Evolutionary conservation across 2,113 vertebrate species (phyloP).

Genomic region (Sceloporus undulatus): DNA sequence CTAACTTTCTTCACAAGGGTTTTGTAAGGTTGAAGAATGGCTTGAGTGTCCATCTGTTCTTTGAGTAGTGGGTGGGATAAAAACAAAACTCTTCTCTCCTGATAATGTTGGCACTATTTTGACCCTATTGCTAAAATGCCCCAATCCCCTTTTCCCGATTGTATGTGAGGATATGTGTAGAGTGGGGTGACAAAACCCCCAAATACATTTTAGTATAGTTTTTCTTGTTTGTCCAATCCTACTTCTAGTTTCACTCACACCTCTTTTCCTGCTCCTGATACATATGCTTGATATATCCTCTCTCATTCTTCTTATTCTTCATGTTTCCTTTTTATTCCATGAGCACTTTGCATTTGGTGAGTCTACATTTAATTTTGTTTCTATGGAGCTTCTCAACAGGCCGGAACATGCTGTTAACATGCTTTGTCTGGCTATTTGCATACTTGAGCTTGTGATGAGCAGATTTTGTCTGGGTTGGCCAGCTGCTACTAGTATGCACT

Average conservation of each 20-base stretch:
- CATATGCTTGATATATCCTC: background rate
- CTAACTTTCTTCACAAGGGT: background rate
- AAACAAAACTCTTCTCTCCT: background rate
- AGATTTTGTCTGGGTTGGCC: background rate
- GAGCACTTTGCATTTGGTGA: background rate
- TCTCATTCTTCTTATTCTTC: too few species aligned
- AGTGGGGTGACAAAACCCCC: background rate
- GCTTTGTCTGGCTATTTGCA: background rate
- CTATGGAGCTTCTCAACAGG: background rate
- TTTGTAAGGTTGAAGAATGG: background rate
- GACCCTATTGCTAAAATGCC: background rate
- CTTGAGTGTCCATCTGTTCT: background rate
- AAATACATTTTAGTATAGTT: background rate
- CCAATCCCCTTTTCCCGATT: background rate
- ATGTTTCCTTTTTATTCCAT: background rate
- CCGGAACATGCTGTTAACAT: background rate
- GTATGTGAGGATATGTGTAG: too few species aligned
- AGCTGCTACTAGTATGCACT: too few species aligned
- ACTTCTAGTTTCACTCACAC: too few species aligned
- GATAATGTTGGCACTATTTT: background rate
- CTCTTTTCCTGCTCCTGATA: too few species aligned
- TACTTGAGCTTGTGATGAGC: background rate
- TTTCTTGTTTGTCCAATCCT: background rate
- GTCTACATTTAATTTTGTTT: background rate
- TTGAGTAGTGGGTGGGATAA: background rate